These are phyloP conservation scores for Netelia virgata DNA, from an alignment of 2,888 invertebrate genomes.

Conservation along the genomic window DNA sequence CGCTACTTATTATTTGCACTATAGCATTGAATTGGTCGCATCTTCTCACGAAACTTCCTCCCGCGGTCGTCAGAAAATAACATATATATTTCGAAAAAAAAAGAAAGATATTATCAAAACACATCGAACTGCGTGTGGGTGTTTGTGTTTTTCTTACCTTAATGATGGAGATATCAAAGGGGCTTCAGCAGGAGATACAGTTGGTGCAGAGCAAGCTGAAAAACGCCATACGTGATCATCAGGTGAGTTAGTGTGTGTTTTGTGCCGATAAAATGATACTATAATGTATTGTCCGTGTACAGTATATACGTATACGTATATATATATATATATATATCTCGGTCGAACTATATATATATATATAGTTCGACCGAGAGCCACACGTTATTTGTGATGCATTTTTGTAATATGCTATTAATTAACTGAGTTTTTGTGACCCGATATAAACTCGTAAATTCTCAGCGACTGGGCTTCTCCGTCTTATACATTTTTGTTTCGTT, in stretches of 20 bases:
- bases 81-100: neutral
- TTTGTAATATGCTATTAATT: neutral
- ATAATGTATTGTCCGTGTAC: constrained; percentile 9
- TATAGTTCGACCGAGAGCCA: constrained; percentile 18
- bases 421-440: constrained; percentile 11
- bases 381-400: constrained; percentile 53
- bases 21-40: constrained; percentile 1
- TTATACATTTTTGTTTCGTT: constrained; percentile 1
- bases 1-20: constrained; percentile 8
- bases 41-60: constrained; percentile 13
- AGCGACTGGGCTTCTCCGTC: neutral
- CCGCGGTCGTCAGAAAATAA: constrained; percentile 2
- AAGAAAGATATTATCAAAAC: constrained; percentile 13
- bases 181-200: constrained; percentile 88
- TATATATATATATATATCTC: neutral
- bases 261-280: neutral
- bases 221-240: constrained; percentile 88
- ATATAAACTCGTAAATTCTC: neutral
- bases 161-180: constrained; percentile 88
- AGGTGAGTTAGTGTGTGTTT: constrained; percentile 84
- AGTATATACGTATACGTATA: neutral
- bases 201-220: constrained; percentile 87
- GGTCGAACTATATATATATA: constrained; percentile 45
- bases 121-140: constrained; percentile 31
- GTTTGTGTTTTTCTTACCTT: constrained; percentile 38